These are phyloP conservation scores for Cyphomyrus discorhynchus DNA, from an alignment of 2,113 vertebrate species.

Conservation along the genomic window DNA sequence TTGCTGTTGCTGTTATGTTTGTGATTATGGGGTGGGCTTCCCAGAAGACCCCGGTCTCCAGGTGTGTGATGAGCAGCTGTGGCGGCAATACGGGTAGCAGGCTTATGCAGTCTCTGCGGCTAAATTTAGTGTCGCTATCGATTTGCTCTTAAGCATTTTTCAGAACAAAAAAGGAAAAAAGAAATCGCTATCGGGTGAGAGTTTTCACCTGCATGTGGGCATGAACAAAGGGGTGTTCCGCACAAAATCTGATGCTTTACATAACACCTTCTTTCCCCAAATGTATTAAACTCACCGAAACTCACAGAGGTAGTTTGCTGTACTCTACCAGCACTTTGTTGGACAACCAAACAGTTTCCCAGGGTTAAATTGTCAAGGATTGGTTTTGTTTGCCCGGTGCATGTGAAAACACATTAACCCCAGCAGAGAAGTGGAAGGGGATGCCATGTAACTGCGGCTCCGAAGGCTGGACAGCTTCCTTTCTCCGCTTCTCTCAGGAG, in stretches of 20 bases:
- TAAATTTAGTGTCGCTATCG: slow-evolving; percentile 1
- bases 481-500: background rate
- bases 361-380: background rate
- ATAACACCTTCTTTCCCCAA: background rate
- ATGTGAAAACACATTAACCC: background rate
- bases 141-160: slow-evolving; percentile 5
- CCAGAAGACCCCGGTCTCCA: background rate
- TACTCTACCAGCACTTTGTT: background rate
- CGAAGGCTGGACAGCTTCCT: background rate
- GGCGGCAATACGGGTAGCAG: background rate
- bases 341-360: background rate
- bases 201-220: background rate
- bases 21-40: background rate
- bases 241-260: background rate
- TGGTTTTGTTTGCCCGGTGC: background rate
- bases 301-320: background rate
- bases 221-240: background rate
- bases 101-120: background rate
- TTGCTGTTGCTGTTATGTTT: background rate
- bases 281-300: background rate
- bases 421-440: background rate
- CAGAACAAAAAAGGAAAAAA: background rate
- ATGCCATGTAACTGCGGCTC: background rate
- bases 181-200: background rate
- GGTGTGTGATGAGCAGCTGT: background rate